phyloP scores from a whole-genome alignment of 2,888 invertebrate species.

The Acleris sparsana region DNA sequence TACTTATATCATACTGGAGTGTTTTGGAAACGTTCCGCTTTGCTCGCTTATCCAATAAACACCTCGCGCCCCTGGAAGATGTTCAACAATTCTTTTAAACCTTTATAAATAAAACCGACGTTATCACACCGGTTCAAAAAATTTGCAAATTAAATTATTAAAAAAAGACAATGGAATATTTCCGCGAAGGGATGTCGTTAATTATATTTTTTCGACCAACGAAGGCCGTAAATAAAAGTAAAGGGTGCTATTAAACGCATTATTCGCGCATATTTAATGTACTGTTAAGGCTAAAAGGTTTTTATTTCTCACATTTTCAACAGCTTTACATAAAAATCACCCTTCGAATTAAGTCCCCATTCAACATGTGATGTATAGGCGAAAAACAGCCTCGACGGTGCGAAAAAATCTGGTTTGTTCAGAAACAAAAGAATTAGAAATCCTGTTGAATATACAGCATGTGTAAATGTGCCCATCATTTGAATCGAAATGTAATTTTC shows the following conservation, averaged over 20 bases:
- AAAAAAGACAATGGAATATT: constrained; percentile 69
- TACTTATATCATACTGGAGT: not conserved
- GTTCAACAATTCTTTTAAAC: constrained; percentile 10
- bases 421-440: constrained; percentile 26
- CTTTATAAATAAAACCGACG: constrained; percentile 1
- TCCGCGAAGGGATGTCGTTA: constrained; percentile 69
- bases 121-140: constrained; percentile 25
- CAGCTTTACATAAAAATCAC: constrained; percentile 73
- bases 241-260: constrained; percentile 82
- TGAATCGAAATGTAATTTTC: constrained; percentile 1
- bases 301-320: constrained; percentile 72
- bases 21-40: constrained; percentile 5
- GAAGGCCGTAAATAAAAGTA: constrained; percentile 77
- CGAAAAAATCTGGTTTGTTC: constrained; percentile 31
- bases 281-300: constrained; percentile 78
- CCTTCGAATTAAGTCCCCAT: constrained; percentile 68
- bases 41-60: not conserved
- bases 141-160: constrained; percentile 57
- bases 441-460: constrained; percentile 9
- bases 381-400: constrained; percentile 45
- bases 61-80: not conserved
- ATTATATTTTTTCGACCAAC: constrained; percentile 75
- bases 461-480: constrained; percentile 8
- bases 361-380: constrained; percentile 66
- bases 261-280: constrained; percentile 81